Conservation (phyloP, 1,140 invertebrate species). For the Venustaconcha ellipsiformis region DNA sequence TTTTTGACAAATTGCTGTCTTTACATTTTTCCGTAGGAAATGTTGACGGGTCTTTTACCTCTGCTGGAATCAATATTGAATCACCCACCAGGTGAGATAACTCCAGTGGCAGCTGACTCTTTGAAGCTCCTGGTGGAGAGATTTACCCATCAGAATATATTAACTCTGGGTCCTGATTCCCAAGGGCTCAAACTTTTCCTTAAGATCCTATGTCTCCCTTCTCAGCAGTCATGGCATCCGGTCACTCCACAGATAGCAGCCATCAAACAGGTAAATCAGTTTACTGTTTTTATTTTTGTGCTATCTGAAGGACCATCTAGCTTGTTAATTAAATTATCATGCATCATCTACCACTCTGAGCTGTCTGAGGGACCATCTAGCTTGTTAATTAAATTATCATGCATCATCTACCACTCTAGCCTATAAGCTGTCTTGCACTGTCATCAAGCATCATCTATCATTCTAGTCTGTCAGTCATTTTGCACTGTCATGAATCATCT, state of each 20-base stretch:
- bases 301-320: too few relatives aligned
- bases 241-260: conserved; percentile 25
- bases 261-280: conserved; percentile 23
- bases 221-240: neutral
- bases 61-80: conserved; percentile 20
- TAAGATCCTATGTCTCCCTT: conserved; percentile 16
- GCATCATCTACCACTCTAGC: too few relatives aligned
- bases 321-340: too few relatives aligned
- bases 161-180: conserved; percentile 5
- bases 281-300: too few relatives aligned
- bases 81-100: neutral
- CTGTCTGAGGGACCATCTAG: too few relatives aligned
- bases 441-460: too few relatives aligned
- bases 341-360: too few relatives aligned
- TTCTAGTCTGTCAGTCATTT: too few relatives aligned
- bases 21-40: conserved; percentile 22
- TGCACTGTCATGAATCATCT: too few relatives aligned
- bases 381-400: too few relatives aligned
- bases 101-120: conserved; percentile 15
- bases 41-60: conserved; percentile 21
- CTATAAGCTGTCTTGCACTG: too few relatives aligned
- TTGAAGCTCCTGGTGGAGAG: conserved; percentile 29
- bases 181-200: conserved; percentile 23
- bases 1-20: too few relatives aligned
- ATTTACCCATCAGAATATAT: conserved; percentile 21